Conservation (phyloP, 2,888 invertebrate species). For the Rhingia rostrata region DNA sequence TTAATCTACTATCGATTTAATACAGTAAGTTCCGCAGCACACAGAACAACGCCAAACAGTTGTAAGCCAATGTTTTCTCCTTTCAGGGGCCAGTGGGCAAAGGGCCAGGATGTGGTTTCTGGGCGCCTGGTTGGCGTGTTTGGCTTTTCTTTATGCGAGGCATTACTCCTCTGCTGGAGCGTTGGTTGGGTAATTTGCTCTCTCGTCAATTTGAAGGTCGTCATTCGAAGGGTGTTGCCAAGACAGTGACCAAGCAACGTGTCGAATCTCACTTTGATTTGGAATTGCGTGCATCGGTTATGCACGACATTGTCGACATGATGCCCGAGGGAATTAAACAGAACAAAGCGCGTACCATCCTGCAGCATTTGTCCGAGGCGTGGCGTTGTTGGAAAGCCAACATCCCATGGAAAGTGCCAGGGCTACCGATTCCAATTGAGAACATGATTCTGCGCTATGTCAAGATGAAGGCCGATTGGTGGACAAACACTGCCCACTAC, state of each 20-base stretch:
- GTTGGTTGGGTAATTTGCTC: slow-evolving; percentile 99
- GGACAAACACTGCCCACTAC: slow-evolving; percentile 99
- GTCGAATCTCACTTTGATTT: slow-evolving; percentile 99
- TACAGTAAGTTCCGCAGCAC: slow-evolving; percentile 87
- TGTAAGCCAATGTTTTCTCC: slow-evolving; percentile 25
- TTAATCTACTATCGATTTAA: slow-evolving; percentile 99
- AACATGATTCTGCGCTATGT: slow-evolving; percentile 99
- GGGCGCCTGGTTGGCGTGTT: slow-evolving; percentile 99
- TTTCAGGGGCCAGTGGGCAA: slow-evolving; percentile 96
- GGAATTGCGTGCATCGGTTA: slow-evolving; percentile 97
- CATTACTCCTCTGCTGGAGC: slow-evolving; percentile 97
- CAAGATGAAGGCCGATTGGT: slow-evolving; percentile 99
- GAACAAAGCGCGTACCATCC: slow-evolving; percentile 98
- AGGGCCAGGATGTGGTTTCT: slow-evolving; percentile 98
- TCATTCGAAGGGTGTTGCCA: slow-evolving; percentile 99
- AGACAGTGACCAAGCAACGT: slow-evolving; percentile 99
- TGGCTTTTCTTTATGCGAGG: slow-evolving; percentile 99
- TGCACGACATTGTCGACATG: slow-evolving; percentile 99
- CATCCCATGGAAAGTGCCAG: slow-evolving; percentile 99
- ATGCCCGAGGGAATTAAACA: slow-evolving; percentile 99
- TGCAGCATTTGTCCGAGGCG: slow-evolving; percentile 99
- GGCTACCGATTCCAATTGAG: slow-evolving; percentile 98
- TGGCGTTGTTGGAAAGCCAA: slow-evolving; percentile 99
- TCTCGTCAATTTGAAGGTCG: slow-evolving; percentile 99
- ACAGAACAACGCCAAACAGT: slow-evolving; percentile 14